Conservation (phyloP, 1,140 invertebrate genomes). For the Teleogryllus occipitalis region DNA sequence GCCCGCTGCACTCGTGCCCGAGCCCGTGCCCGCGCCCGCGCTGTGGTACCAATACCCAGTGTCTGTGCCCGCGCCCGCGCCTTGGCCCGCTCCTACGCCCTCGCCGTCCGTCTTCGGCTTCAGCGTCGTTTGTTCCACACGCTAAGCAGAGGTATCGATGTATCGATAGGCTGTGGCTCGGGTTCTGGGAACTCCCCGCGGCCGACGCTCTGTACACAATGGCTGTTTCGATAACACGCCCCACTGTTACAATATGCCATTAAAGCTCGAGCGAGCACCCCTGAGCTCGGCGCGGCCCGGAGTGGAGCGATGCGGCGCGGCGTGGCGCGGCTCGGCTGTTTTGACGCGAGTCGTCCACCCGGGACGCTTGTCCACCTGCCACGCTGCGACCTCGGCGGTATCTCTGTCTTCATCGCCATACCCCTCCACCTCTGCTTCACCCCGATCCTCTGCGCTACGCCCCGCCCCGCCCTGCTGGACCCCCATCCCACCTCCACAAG, state of each 20-base stretch:
- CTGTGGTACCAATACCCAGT: too few species aligned
- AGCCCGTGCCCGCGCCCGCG: too few species aligned
- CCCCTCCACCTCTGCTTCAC: too few species aligned
- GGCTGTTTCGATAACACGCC: background rate
- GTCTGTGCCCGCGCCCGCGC: too few species aligned
- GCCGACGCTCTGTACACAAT: slow-evolving; percentile 3
- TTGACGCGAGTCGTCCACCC: background rate
- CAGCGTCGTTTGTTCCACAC: background rate
- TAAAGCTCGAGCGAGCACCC: background rate
- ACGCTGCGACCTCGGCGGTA: background rate
- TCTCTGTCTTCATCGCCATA: background rate
- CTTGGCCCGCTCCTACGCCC: too few species aligned
- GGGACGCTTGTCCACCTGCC: background rate
- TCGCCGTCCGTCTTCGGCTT: background rate
- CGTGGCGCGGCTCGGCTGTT: background rate
- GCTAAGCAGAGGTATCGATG: background rate
- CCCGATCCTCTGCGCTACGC: too few species aligned
- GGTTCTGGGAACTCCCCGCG: slow-evolving; percentile 2
- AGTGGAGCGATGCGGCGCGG: too few species aligned
- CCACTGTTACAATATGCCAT: background rate
- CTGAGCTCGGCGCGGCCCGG: too few species aligned
- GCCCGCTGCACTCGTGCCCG: background rate
- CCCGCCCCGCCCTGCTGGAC: too few species aligned
- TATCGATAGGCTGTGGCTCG: background rate
- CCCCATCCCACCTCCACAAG: too few species aligned